phyloP scores from a whole-genome alignment of 2,888 invertebrate species.

The Corbicula japonica region DNA sequence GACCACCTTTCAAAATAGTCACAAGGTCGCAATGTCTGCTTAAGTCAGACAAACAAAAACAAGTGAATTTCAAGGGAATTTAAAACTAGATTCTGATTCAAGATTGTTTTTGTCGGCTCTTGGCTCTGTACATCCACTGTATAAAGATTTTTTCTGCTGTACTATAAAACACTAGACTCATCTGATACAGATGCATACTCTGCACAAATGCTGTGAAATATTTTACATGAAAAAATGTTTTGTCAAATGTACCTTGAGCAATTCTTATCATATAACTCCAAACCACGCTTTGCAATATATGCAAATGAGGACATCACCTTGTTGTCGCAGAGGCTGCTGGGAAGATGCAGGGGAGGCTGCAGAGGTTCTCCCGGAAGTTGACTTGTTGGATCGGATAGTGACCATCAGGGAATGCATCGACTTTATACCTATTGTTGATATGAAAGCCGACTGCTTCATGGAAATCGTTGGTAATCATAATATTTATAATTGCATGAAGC shows the following conservation, averaged over 20 bases:
- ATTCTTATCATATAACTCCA: not conserved
- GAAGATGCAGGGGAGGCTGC: not conserved
- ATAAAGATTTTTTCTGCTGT: not conserved
- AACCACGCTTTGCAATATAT: not conserved
- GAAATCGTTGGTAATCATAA: not conserved
- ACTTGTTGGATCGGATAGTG: not conserved
- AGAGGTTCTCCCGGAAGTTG: not conserved
- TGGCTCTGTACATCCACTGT: no score
- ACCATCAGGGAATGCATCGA: constrained; percentile 14
- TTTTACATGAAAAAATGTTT: not conserved
- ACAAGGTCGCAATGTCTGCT: no score
- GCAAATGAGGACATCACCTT: not conserved
- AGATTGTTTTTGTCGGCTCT: no score
- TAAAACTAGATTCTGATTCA: no score
- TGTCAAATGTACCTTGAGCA: not conserved
- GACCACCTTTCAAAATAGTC: no score
- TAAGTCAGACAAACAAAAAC: no score
- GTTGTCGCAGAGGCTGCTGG: not conserved
- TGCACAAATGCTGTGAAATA: not conserved
- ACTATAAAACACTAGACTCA: not conserved
- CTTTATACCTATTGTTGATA: not conserved
- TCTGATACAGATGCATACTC: not conserved
- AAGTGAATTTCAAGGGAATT: no score
- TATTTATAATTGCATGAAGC: not conserved
- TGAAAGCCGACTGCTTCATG: constrained; percentile 8